Evolutionary conservation across 2,888 invertebrate genomes (phyloP).

Genomic region (Synergus laeviventris): DNA sequence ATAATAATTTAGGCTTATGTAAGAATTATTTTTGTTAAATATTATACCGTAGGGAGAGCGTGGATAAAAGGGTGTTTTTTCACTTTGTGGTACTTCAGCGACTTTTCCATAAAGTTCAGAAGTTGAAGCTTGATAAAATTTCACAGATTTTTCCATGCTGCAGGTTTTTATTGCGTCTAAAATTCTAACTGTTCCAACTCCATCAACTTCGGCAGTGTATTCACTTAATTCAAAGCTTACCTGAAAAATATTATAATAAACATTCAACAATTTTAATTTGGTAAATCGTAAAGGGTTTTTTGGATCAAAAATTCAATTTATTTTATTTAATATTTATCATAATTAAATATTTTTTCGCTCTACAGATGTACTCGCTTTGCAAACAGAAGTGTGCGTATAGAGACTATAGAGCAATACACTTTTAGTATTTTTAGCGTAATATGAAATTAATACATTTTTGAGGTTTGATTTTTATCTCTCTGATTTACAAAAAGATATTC

Average conservation of each 20-base stretch:
- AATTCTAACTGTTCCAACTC: conserved; percentile 93
- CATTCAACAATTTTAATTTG: not conserved
- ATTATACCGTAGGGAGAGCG: conserved; percentile 93
- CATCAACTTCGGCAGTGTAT: conserved; percentile 99
- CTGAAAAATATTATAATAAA: conserved; percentile 69
- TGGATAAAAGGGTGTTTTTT: conserved; percentile 97
- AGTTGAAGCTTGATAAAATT: conserved; percentile 97
- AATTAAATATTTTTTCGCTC: no score
- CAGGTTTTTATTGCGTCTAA: conserved; percentile 95
- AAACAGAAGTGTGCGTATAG: no score
- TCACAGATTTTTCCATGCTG: conserved; percentile 86
- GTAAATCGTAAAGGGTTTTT: no score
- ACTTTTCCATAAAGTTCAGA: conserved; percentile 97
- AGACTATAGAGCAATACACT: no score
- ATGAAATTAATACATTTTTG: no score
- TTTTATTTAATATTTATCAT: no score
- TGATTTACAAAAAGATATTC: no score
- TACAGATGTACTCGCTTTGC: no score
- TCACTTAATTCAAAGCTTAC: conserved; percentile 98
- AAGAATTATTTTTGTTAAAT: not conserved
- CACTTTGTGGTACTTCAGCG: conserved; percentile 93
- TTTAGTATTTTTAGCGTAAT: no score
- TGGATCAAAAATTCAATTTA: no score
- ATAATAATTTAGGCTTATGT: conserved; percentile 12
- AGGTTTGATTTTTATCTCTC: no score